Evolutionary conservation across 1,140 invertebrate species (phyloP).

Genomic region (Leptonema lineaticorne): DNA sequence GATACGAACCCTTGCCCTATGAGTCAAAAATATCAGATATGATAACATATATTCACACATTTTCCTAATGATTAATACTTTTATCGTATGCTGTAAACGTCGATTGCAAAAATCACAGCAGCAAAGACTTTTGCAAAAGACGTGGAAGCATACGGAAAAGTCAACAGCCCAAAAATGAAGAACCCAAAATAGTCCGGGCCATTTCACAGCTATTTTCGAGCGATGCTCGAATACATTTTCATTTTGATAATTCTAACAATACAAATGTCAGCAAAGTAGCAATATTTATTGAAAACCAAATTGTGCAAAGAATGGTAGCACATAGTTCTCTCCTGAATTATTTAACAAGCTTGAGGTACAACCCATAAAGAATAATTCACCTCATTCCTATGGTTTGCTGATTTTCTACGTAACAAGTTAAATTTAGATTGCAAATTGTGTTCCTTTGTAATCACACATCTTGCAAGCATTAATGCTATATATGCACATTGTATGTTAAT

Average conservation of each 20-base stretch:
- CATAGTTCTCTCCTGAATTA: conserved; percentile 26
- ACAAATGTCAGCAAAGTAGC: conserved; percentile 40
- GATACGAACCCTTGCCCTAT: background rate
- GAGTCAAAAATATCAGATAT: background rate
- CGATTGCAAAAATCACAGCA: background rate
- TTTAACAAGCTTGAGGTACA: conserved; percentile 34
- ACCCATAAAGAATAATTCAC: conserved; percentile 22
- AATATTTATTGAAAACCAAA: conserved; percentile 35
- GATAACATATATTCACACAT: conserved; percentile 24
- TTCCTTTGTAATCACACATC: conserved; percentile 11
- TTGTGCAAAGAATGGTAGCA: conserved; percentile 39
- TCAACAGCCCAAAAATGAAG: conserved; percentile 15
- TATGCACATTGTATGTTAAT: conserved; percentile 23
- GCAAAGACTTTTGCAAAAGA: conserved; percentile 3
- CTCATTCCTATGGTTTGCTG: conserved; percentile 26
- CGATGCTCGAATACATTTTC: conserved; percentile 24
- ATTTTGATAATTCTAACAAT: conserved; percentile 33
- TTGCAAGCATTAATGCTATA: conserved; percentile 12
- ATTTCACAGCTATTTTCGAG: conserved; percentile 19
- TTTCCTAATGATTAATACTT: conserved; percentile 25
- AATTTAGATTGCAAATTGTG: conserved; percentile 22
- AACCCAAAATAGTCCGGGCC: conserved; percentile 18
- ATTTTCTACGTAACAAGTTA: conserved; percentile 29
- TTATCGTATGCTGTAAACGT: background rate
- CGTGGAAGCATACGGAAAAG: background rate